phyloP scores from a whole-genome alignment of 1,140 invertebrate genomes.

The Subanguina moxae region DNA sequence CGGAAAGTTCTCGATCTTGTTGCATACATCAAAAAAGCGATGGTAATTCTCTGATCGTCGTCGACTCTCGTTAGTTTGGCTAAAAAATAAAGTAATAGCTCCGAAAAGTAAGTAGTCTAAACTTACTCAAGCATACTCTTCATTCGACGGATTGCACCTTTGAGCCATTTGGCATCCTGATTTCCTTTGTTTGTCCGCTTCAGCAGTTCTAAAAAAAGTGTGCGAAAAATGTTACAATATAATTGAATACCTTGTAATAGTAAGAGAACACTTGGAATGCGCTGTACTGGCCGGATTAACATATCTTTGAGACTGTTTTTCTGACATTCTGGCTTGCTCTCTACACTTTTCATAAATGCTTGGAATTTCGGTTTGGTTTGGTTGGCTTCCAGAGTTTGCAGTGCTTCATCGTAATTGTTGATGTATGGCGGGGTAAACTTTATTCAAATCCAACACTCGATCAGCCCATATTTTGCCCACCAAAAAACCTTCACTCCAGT shows the following conservation, averaged over 20 bases:
- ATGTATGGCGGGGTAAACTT: slow-evolving; percentile 39
- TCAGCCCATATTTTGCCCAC: slow-evolving; percentile 34
- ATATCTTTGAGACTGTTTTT: slow-evolving; percentile 36
- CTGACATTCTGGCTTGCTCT: slow-evolving; percentile 26
- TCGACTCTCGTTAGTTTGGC: slow-evolving; percentile 36
- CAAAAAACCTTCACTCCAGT: not conserved
- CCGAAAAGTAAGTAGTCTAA: too few species aligned
- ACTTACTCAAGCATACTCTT: slow-evolving; percentile 24
- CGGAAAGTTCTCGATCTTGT: slow-evolving; percentile 36
- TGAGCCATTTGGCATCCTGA: slow-evolving; percentile 18
- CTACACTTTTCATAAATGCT: slow-evolving; percentile 21
- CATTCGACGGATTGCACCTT: slow-evolving; percentile 20
- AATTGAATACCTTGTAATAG: too few species aligned
- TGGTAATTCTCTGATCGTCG: slow-evolving; percentile 32
- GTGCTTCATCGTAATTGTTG: slow-evolving; percentile 33
- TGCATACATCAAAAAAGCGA: slow-evolving; percentile 32
- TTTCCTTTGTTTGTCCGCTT: slow-evolving; percentile 36
- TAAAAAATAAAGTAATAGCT: slow-evolving; percentile 2
- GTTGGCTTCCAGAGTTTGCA: slow-evolving; percentile 20
- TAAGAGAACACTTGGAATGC: slow-evolving; percentile 40
- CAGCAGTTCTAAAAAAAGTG: slow-evolving; percentile 31
- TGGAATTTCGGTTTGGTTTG: slow-evolving; percentile 25
- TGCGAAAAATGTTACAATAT: too few species aligned
- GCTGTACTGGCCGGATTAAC: slow-evolving; percentile 38
- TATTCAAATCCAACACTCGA: not conserved